phyloP scores from a whole-genome alignment of 2,797 vertebrate species.

The Mastacembelus armatus region DNA sequence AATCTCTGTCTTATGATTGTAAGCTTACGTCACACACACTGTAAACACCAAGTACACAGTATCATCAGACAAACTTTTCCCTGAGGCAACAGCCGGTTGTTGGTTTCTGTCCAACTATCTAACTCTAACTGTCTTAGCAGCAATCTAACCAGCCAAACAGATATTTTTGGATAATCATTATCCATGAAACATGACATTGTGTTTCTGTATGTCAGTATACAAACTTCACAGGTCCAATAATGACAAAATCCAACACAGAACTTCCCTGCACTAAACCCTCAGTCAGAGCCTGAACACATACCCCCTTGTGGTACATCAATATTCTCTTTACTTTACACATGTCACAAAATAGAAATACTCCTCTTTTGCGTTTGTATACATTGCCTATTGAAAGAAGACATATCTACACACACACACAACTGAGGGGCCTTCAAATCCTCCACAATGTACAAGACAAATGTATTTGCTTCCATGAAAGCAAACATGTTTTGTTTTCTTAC shows the following conservation, averaged over 20 bases:
- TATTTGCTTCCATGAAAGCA: conserved; percentile 67
- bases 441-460: conserved; percentile 69
- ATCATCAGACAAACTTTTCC: conserved; percentile 77
- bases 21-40: conserved; percentile 76
- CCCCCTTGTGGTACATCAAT: conserved; percentile 81
- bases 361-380: conserved; percentile 43
- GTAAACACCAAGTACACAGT: conserved; percentile 71
- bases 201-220: conserved; percentile 67
- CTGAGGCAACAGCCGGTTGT: conserved; percentile 79
- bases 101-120: conserved; percentile 67
- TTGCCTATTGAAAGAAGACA: conserved; percentile 34
- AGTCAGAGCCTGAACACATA: conserved; percentile 60
- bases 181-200: conserved; percentile 59
- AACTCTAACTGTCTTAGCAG: conserved; percentile 77
- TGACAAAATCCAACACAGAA: conserved; percentile 52
- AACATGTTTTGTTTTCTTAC: conserved; percentile 60
- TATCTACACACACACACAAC: conserved; percentile 35
- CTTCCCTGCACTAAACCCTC: conserved; percentile 65
- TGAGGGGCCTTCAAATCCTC: conserved; percentile 65
- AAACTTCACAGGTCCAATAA: conserved; percentile 79
- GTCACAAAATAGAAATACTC: conserved; percentile 68
- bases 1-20: conserved; percentile 80
- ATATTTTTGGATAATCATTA: conserved; percentile 62
- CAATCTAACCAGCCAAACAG: conserved; percentile 72
- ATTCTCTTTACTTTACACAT: conserved; percentile 74